Percentiles rank a stretch among this genome's conserved stretches.
Evolutionary conservation across 2,797 vertebrate species (phyloP).

Genomic region (Amblyopsis hoosieri): DNA sequence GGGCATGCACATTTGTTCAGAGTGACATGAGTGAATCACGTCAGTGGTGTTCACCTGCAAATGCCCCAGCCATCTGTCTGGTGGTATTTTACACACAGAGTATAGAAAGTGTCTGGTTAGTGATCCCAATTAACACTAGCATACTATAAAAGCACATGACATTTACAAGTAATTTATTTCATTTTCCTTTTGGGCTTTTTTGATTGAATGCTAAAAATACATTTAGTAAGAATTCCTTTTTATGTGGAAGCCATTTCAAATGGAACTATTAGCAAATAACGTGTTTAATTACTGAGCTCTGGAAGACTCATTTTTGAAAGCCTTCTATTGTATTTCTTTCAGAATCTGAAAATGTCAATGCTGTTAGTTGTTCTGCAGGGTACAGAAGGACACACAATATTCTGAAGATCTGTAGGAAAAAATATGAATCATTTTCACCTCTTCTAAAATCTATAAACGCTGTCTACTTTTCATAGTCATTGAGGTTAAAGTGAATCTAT

Average conservation of each 20-base stretch:
- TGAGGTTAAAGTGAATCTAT: too few species aligned
- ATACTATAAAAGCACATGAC: conserved; percentile 36
- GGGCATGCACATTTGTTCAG: background rate
- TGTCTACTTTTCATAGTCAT: too few species aligned
- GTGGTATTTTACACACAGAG: background rate
- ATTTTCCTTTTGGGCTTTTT: conserved; percentile 37
- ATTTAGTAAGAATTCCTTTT: conserved; percentile 18
- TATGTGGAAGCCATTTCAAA: conserved; percentile 31
- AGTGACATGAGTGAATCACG: background rate
- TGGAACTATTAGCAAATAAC: conserved; percentile 42
- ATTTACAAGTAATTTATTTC: conserved; percentile 55
- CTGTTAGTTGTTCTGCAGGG: too few species aligned
- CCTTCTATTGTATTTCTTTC: background rate
- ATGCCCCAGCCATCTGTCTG: too few species aligned
- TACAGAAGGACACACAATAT: too few species aligned
- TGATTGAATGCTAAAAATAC: conserved; percentile 25
- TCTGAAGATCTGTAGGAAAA: too few species aligned
- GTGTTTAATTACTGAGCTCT: conserved; percentile 9
- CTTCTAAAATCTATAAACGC: too few species aligned
- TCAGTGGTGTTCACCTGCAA: background rate
- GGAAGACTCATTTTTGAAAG: conserved; percentile 1
- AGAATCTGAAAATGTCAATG: background rate
- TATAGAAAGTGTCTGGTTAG: background rate
- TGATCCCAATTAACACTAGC: conserved; percentile 47
- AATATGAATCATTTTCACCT: too few species aligned